Conservation (phyloP, 1,140 invertebrate genomes). For the Dolichoris vasculosae region DNA sequence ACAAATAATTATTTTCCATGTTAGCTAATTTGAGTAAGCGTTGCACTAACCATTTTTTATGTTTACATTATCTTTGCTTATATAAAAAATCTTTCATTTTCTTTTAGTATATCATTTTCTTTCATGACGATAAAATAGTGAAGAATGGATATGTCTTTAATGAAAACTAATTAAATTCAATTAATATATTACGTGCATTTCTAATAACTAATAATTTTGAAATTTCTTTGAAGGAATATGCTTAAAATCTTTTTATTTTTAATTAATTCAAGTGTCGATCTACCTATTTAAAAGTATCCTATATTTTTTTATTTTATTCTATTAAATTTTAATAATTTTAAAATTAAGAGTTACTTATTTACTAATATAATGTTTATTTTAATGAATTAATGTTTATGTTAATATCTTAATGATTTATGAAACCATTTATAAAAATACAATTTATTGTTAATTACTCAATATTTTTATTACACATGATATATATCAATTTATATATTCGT, state of each 20-base stretch:
- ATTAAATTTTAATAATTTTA: no score
- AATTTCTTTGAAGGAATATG: no score
- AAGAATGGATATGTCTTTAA: conserved; percentile 23
- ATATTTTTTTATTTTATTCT: no score
- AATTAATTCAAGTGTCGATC: conserved; percentile 6
- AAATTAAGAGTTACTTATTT: no score
- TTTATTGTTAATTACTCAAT: no score
- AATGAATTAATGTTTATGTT: no score
- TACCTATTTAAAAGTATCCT: background rate
- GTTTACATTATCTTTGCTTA: conserved; percentile 30
- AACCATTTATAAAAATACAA: no score
- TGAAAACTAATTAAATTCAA: conserved; percentile 41
- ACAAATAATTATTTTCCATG: conserved; percentile 22
- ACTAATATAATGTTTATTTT: no score
- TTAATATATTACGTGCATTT: conserved; percentile 34
- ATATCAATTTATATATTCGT: no score
- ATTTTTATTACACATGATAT: no score
- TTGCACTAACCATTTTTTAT: conserved; percentile 8
- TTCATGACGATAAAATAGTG: background rate
- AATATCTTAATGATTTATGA: no score
- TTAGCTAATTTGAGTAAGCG: conserved; percentile 37
- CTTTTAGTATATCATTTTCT: conserved; percentile 15
- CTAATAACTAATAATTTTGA: no score
- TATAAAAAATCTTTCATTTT: background rate
- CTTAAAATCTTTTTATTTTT: conserved; percentile 32